Evolutionary conservation across 2,888 invertebrate genomes (phyloP), one percentile per base, ranked within the genome.

Genomic region (Dasysyrphus albostriatus): DNA sequence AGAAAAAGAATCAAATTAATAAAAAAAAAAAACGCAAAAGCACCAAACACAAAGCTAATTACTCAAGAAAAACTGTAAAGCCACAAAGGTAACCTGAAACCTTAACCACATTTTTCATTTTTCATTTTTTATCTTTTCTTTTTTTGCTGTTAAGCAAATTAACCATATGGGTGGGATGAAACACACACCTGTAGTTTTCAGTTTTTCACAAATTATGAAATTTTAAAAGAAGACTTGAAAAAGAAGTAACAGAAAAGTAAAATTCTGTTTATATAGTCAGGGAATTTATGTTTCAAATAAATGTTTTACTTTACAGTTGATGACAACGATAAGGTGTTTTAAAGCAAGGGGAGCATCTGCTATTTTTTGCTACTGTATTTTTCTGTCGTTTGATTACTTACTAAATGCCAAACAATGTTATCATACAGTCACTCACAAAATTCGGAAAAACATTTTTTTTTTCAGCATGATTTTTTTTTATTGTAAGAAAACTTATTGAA

Each of bases 31-130:
- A 73, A 61, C 58, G 2, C 24, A 59, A 37, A 37, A 24, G 24
- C 56, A 12, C 34, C n/a, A n/a, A 73, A 61, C 58, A 61, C 58
- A 59, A 37, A 37, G 59, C 73, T 73, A 73, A 74, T 74, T 74
- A 58, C 61, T 29, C 24, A 39, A 39, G 77, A 77, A 77, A 59
- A 51, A 59, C 37, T 77, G 39, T 70, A 77, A 69, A 61, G 29
- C 77, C 42, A 61, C 69, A 77, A 59, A 77, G 58, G 77, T 61
- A 77, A 77, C 77, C 59, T 51, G 39, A 77, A 70, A 69, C 77
- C 51, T 12, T 9, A 58, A 24, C 58, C 44, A 73, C 72, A 47
- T 51, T 51, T 74, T n/a, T 32, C 39, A 39, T 73, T 14, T 49
- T 37, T n/a, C n/a, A n/a, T n/a, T n/a, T n/a, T n/a, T n/a, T n/a